Evolutionary conservation across 2,888 invertebrate genomes (phyloP).

Genomic region (Onchidella celtica): DNA sequence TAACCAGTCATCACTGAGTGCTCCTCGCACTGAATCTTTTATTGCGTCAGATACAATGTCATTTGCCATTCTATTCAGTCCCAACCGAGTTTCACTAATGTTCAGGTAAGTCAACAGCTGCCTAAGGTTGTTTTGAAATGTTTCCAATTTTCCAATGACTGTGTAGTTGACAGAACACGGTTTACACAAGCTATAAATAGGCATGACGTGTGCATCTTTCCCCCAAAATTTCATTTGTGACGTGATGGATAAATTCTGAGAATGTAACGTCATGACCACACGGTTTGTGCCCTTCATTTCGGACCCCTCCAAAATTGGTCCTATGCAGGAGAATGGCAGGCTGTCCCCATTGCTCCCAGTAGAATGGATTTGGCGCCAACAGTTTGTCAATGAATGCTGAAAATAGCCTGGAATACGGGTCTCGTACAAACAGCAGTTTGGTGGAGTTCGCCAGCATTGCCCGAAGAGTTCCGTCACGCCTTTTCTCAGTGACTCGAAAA

Average conservation of each 20-base stretch:
- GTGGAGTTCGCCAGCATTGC: slow-evolving; percentile 7
- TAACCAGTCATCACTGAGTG: slow-evolving; percentile 11
- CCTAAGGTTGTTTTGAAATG: slow-evolving; percentile 37
- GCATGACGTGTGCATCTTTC: slow-evolving; percentile 29
- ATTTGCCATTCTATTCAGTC: not conserved
- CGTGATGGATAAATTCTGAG: slow-evolving; percentile 55
- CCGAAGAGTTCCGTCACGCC: not conserved
- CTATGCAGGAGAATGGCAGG: slow-evolving; percentile 37
- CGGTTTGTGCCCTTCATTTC: slow-evolving; percentile 22
- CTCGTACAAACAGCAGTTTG: slow-evolving; percentile 37
- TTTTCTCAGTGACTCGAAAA: slow-evolving; percentile 9
- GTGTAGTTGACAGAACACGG: slow-evolving; percentile 49
- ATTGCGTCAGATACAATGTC: slow-evolving; percentile 29
- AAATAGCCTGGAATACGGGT: slow-evolving; percentile 46
- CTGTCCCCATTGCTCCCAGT: slow-evolving; percentile 51
- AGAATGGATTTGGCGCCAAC: slow-evolving; percentile 56
- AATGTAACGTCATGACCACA: slow-evolving; percentile 61
- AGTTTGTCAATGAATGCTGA: slow-evolving; percentile 59
- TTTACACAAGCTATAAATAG: slow-evolving; percentile 36
- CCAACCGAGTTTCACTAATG: slow-evolving; percentile 11
- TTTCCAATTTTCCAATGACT: slow-evolving; percentile 52
- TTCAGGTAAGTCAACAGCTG: slow-evolving; percentile 14
- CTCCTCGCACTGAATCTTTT: slow-evolving; percentile 22
- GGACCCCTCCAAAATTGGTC: slow-evolving; percentile 36
- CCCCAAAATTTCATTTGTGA: slow-evolving; percentile 37